Percentiles rank a stretch among this genome's conserved stretches.
phyloP scores from a whole-genome alignment of 2,113 vertebrate species.

The Monopterus albus region DNA sequence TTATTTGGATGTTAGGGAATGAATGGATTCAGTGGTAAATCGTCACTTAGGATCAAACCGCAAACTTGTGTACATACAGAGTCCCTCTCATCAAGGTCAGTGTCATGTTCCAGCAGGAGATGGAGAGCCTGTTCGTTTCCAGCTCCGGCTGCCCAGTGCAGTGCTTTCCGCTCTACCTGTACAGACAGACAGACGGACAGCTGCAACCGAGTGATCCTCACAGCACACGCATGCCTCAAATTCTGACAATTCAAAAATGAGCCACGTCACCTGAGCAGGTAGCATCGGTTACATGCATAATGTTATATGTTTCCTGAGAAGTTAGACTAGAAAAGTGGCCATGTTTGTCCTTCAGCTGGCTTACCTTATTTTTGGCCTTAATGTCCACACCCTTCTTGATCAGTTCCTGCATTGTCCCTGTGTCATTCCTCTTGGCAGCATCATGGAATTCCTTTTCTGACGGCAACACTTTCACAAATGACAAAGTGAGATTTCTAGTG shows the following conservation, averaged over 20 bases:
- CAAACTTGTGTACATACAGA: slow-evolving; percentile 72
- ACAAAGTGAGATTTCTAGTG: background rate
- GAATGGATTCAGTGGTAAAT: background rate
- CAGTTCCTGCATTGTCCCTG: slow-evolving; percentile 82
- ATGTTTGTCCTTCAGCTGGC: slow-evolving; percentile 28
- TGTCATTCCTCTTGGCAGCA: slow-evolving; percentile 84
- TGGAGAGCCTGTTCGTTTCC: slow-evolving; percentile 86
- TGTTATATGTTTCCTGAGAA: too few species aligned
- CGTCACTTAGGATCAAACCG: background rate
- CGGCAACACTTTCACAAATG: slow-evolving; percentile 82
- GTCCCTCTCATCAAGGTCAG: slow-evolving; percentile 85
- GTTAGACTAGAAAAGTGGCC: background rate
- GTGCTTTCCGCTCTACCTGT: slow-evolving; percentile 86
- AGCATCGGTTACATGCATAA: too few species aligned
- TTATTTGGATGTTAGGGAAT: background rate
- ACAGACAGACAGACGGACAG: slow-evolving; percentile 10
- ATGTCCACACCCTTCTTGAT: slow-evolving; percentile 86
- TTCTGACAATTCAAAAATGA: too few species aligned
- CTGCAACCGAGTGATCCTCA: background rate
- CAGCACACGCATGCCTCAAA: background rate
- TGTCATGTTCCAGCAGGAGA: slow-evolving; percentile 85
- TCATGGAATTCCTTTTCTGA: slow-evolving; percentile 90
- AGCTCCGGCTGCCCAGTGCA: slow-evolving; percentile 90
- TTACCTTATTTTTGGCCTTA: slow-evolving; percentile 87
- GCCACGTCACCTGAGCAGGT: too few species aligned